Base-by-base conservation (phyloP, 2,797 vertebrate genomes). In the Molossus alvarezi region DNA sequence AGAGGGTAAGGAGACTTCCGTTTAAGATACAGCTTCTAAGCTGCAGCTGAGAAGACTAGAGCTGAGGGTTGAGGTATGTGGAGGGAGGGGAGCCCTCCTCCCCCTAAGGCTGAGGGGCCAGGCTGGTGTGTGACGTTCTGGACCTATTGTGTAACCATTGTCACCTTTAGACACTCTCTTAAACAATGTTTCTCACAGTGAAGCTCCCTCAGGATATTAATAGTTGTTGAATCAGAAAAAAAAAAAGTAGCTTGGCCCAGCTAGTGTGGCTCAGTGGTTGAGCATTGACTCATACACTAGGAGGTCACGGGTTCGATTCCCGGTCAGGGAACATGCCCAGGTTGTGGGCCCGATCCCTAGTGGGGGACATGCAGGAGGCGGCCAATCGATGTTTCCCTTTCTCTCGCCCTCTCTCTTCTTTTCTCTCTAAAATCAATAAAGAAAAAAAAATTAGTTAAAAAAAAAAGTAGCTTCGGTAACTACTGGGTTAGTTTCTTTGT, bases 101-200 rank as follows among this genome's bases (percentile, higher is more conserved):
- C 51, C 51, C 9, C 29, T 17, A 60, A 82, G 37, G 23, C 65
- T 21, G 55, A 77, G 21, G 25, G 64, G 57, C 48, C n/a, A 5
- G 83, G 23, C 12, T 83, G 69, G 75, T 51, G 33, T 88, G 33
- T 8, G 73, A 77, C 21, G 9, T 10, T 53, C 37, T 95, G 76
- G 57, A 72, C 82, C 67, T 57, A 67, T 5, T 57, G 25, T n/a
- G 58, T n/a, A 57, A 53, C 29, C 67, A 92, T 64, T 64, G 60
- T 51, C 80, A 79, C 6, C 9, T 21, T 48, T 23, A 79, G 86
- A 65, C 71, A 86, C 10, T 73, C 5, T 84, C 41, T 73, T 55
- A 79, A 81, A 57, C 13, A 67, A 57, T 33, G 64, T 85, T 90
- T 86, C 76, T 27, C 72, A 89, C 62, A 86, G 21, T 62, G 75